Evolutionary conservation across 1,140 invertebrate genomes (phyloP).

Genomic region (Rhopalosiphum padi): DNA sequence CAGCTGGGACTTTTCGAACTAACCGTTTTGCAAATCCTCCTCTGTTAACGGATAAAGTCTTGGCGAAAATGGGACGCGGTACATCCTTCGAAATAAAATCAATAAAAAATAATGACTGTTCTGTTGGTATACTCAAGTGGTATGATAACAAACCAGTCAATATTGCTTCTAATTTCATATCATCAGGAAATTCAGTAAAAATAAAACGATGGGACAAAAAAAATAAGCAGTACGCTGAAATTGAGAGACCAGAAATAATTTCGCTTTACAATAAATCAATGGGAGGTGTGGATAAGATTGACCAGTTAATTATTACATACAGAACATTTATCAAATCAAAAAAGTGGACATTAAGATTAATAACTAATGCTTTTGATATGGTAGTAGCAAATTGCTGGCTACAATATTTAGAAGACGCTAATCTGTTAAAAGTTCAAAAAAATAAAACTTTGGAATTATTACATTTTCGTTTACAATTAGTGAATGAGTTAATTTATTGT

Average conservation of each 20-base stretch:
- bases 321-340: not conserved
- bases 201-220: constrained; percentile 13
- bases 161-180: not conserved
- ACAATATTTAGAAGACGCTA: too few species aligned
- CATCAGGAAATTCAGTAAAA: not conserved
- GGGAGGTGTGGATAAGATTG: not conserved
- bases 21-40: not conserved
- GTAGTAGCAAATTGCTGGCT: too few species aligned
- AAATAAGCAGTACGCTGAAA: constrained; percentile 1
- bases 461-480: too few species aligned
- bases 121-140: not conserved
- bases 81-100: not conserved
- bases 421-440: too few species aligned
- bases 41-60: not conserved
- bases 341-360: too few species aligned
- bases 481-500: too few species aligned
- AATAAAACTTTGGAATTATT: too few species aligned
- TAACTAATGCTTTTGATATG: too few species aligned
- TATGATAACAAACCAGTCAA: not conserved
- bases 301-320: not conserved
- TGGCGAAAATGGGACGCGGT: not conserved
- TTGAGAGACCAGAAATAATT: not conserved
- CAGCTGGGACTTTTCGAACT: not conserved
- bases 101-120: not conserved
- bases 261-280: constrained; percentile 21